phyloP scores from a whole-genome alignment of 2,113 vertebrate genomes.

The Platycercus adscitus region DNA sequence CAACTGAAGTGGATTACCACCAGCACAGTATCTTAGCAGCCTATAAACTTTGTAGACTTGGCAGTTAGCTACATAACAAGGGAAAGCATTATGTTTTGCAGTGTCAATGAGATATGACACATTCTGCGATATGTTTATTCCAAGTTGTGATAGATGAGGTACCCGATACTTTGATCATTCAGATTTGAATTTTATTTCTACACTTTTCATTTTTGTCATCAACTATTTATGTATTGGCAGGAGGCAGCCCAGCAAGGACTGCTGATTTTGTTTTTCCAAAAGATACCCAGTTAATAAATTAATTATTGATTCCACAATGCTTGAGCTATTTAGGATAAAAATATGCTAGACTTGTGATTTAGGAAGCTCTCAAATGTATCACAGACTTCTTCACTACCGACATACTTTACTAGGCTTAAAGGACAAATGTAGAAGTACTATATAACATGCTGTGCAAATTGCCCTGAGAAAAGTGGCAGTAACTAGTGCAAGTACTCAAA shows the following conservation, averaged over 20 bases:
- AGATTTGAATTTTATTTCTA: constrained; percentile 35
- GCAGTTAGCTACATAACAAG: constrained; percentile 55
- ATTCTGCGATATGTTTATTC: constrained; percentile 50
- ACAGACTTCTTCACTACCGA: constrained; percentile 2
- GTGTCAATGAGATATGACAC: constrained; percentile 53
- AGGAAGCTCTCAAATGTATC: constrained; percentile 11
- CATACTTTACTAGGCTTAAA: constrained; percentile 26
- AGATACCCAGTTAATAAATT: constrained; percentile 67
- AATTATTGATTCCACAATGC: constrained; percentile 53
- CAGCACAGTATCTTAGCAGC: constrained; percentile 48
- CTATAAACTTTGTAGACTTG: constrained; percentile 55
- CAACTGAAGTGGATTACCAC: constrained; percentile 59
- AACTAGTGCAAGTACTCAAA: not conserved
- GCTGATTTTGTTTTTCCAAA: constrained; percentile 52
- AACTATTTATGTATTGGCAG: constrained; percentile 39
- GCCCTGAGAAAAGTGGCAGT: not conserved
- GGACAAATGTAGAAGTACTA: not conserved
- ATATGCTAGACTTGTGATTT: constrained; percentile 48
- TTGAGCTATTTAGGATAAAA: constrained; percentile 42
- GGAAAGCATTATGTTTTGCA: constrained; percentile 41
- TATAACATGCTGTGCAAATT: not conserved
- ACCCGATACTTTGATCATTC: constrained; percentile 37
- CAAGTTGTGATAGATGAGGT: constrained; percentile 48
- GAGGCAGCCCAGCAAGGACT: constrained; percentile 2
- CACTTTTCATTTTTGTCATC: constrained; percentile 51